Percentiles rank a stretch among this genome's conserved stretches.
phyloP scores from a whole-genome alignment of 2,113 vertebrate genomes.

The Pachypanchax playfairii region DNA sequence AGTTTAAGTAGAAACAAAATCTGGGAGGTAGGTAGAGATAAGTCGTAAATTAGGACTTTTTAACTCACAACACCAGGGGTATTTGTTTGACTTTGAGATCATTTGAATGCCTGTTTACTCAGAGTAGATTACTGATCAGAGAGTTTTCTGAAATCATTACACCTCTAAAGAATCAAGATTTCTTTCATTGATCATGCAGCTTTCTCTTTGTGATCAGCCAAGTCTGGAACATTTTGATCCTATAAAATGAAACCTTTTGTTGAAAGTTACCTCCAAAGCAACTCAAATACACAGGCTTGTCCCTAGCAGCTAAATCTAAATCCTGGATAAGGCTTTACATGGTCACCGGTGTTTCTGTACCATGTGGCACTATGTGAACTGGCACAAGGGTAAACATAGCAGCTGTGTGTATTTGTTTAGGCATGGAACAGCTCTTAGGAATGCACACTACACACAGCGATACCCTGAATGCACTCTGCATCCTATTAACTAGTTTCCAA shows the following conservation, averaged over 20 bases:
- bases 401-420: conserved; percentile 50
- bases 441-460: conserved; percentile 29
- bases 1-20: no score
- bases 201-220: no score
- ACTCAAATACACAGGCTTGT: conserved; percentile 38
- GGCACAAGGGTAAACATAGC: conserved; percentile 36
- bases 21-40: no score
- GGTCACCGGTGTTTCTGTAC: conserved; percentile 13
- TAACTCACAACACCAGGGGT: no score
- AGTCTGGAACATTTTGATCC: no score
- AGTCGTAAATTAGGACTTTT: no score
- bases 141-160: background rate
- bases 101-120: conserved; percentile 37
- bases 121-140: conserved; percentile 11
- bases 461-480: conserved; percentile 20
- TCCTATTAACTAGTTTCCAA: conserved; percentile 26
- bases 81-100: conserved; percentile 27
- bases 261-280: conserved; percentile 10
- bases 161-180: no score
- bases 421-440: conserved; percentile 41
- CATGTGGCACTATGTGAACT: conserved; percentile 15
- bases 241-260: no score
- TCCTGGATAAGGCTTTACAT: conserved; percentile 31
- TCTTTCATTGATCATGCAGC: no score
- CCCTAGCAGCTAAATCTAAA: conserved; percentile 41